phyloP scores from a whole-genome alignment of 2,888 invertebrate genomes.

The Tetranychus piercei region DNA sequence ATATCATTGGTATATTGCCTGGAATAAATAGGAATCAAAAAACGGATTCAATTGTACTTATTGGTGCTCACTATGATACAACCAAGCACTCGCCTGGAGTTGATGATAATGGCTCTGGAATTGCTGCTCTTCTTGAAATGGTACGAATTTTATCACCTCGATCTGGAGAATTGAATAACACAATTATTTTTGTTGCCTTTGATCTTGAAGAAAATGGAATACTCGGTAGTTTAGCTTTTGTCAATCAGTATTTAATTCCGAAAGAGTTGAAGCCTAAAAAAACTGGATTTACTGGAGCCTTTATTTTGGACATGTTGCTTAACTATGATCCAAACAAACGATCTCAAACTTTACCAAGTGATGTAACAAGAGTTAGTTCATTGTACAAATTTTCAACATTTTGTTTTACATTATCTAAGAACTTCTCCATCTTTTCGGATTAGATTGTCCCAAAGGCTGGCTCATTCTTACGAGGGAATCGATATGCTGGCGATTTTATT shows the following conservation, averaged over 20 bases:
- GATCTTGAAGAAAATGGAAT: conserved; percentile 32
- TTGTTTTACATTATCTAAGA: neutral
- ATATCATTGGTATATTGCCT: conserved; percentile 31
- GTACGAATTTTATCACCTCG: conserved; percentile 29
- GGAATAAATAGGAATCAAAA: conserved; percentile 26
- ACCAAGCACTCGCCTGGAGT: conserved; percentile 25
- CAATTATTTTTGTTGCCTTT: conserved; percentile 33
- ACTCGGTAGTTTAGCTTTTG: conserved; percentile 30
- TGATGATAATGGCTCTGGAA: conserved; percentile 33
- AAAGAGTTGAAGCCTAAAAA: conserved; percentile 22
- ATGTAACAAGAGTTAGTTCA: neutral
- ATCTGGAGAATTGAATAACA: conserved; percentile 27
- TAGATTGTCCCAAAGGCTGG: conserved; percentile 17
- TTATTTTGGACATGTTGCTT: conserved; percentile 32
- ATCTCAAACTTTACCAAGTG: conserved; percentile 11
- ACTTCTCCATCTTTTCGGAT: too few species aligned
- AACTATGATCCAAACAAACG: conserved; percentile 29
- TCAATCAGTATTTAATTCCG: conserved; percentile 30
- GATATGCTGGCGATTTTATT: conserved; percentile 31
- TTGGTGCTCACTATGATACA: conserved; percentile 34
- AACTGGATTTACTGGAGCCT: conserved; percentile 23
- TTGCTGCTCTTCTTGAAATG: conserved; percentile 32
- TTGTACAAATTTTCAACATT: neutral
- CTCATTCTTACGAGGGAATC: conserved; percentile 10
- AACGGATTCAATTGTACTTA: conserved; percentile 30